Conservation (phyloP, 1,140 invertebrate species). For the Leptinotarsa defecta region DNA sequence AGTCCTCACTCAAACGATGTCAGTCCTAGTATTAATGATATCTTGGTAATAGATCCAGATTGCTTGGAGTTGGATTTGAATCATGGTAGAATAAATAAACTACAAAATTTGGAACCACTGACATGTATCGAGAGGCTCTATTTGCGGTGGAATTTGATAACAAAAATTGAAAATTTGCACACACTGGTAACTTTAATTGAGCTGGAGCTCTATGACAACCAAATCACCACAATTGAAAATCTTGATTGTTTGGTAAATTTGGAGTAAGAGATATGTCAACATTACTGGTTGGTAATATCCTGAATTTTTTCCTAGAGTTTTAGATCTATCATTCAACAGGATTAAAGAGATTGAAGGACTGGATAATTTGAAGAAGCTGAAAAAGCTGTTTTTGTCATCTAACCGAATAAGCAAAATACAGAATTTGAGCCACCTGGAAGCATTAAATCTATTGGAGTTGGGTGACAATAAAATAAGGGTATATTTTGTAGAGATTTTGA, state of each 20-base stretch:
- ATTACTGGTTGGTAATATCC: conserved; percentile 6
- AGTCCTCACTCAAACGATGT: not conserved
- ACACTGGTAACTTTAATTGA: conserved; percentile 77
- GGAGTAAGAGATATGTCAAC: conserved; percentile 67
- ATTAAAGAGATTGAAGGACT: conserved; percentile 89
- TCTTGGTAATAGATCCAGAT: conserved; percentile 54
- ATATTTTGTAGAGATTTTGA: not conserved
- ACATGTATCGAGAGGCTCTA: conserved; percentile 78
- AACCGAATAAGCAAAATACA: conserved; percentile 93
- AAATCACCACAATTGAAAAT: conserved; percentile 89
- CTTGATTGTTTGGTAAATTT: conserved; percentile 85
- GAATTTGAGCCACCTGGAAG: conserved; percentile 81
- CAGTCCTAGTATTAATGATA: conserved; percentile 51
- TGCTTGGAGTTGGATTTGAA: conserved; percentile 79
- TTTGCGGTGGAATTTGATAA: conserved; percentile 93
- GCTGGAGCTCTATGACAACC: conserved; percentile 96
- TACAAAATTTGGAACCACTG: conserved; percentile 81
- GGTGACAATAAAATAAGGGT: conserved; percentile 94
- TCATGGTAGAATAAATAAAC: conserved; percentile 80
- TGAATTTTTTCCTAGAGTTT: conserved; percentile 64
- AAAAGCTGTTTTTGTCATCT: conserved; percentile 89
- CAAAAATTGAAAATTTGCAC: conserved; percentile 88
- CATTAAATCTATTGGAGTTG: conserved; percentile 86
- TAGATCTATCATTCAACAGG: conserved; percentile 98
- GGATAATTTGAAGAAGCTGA: conserved; percentile 76